These are phyloP conservation scores for Chrysotoxum bicinctum DNA, from an alignment of 2,888 invertebrate genomes.

Conservation along the genomic window DNA sequence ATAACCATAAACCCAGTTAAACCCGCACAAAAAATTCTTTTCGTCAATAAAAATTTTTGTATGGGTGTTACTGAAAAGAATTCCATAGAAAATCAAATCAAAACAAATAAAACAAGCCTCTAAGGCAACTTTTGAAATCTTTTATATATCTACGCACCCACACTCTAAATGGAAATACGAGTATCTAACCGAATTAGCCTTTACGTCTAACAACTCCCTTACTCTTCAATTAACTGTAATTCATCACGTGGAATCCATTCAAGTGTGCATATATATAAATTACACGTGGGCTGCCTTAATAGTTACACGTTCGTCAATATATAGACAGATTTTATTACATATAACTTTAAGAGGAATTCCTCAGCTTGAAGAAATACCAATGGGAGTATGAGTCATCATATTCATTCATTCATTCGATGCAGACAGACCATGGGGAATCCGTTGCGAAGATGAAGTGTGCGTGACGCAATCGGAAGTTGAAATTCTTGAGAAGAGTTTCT, in stretches of 20 bases:
- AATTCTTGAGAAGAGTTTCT: slow-evolving; percentile 24
- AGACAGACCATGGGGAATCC: slow-evolving; percentile 12
- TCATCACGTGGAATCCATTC: neutral
- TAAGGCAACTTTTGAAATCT: neutral
- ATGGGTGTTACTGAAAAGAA: slow-evolving; percentile 14
- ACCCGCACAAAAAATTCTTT: slow-evolving; percentile 34
- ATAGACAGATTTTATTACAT: neutral
- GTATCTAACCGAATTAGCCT: neutral
- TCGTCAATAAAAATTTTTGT: slow-evolving; percentile 1
- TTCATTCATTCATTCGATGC: neutral
- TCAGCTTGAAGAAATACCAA: neutral
- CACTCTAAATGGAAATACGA: neutral
- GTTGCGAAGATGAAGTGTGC: slow-evolving; percentile 8
- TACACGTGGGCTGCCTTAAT: slow-evolving; percentile 16
- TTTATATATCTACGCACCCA: neutral
- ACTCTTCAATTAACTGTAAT: slow-evolving; percentile 22
- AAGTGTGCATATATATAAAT: neutral
- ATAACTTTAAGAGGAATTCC: slow-evolving; percentile 10
- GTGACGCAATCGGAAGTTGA: slow-evolving; percentile 16
- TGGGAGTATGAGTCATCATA: slow-evolving; percentile 19
- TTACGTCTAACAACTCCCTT: neutral
- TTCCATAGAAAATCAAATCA: slow-evolving; percentile 1
- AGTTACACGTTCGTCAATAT: neutral
- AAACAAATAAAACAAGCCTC: slow-evolving; percentile 20
- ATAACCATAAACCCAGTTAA: slow-evolving; percentile 9